phyloP scores from a whole-genome alignment of 2,113 vertebrate species.

The Chiloscyllium plagiosum region DNA sequence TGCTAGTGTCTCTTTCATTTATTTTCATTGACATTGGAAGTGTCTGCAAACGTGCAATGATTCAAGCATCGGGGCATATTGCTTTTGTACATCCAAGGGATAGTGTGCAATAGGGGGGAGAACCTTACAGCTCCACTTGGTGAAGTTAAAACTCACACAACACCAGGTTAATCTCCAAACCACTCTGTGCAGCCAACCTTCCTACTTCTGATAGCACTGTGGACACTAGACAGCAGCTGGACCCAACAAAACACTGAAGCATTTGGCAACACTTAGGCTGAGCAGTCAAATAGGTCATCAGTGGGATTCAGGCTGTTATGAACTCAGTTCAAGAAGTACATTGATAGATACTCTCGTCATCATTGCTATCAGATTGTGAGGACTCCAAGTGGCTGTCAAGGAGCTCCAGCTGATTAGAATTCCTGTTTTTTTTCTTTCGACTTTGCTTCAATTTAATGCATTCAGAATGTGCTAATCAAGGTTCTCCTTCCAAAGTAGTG shows the following conservation, averaged over 20 bases:
- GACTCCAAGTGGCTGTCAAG: neutral
- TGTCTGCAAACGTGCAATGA: neutral
- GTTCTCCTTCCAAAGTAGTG: neutral
- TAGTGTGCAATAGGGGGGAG: conserved; percentile 28
- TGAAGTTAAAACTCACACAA: too few species aligned
- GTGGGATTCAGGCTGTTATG: neutral
- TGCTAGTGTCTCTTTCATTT: neutral
- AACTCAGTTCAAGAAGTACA: neutral
- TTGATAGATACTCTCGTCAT: neutral
- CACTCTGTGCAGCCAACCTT: neutral
- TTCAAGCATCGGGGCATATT: neutral
- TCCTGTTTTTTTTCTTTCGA: neutral
- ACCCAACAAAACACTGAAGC: neutral
- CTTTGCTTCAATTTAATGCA: neutral
- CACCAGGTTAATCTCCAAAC: too few species aligned
- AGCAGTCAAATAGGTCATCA: neutral
- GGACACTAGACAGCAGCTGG: neutral
- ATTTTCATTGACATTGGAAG: neutral
- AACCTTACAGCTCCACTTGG: neutral
- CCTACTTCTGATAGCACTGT: neutral
- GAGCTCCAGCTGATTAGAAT: neutral
- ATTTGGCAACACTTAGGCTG: neutral
- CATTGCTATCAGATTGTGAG: neutral
- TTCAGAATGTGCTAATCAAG: neutral
- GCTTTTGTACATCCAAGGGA: neutral